phyloP scores from a whole-genome alignment of 2,888 invertebrate species.

The Salticus scenicus region DNA sequence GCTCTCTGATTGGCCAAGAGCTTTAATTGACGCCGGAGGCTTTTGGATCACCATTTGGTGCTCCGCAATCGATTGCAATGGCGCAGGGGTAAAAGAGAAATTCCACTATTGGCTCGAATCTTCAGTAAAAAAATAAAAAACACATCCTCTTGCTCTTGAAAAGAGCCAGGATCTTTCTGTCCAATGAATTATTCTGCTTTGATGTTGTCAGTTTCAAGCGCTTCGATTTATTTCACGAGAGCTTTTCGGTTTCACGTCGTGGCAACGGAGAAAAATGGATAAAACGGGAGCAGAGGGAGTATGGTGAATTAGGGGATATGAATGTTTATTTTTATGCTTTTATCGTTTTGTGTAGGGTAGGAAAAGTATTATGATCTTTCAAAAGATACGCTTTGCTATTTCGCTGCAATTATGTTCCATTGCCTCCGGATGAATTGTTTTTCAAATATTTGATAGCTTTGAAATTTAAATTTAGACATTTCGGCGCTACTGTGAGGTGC shows the following conservation, averaged over 20 bases:
- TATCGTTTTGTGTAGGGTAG: too few relatives aligned
- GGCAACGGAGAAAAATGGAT: conserved; percentile 3
- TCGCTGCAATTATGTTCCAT: too few relatives aligned
- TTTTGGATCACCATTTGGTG: conserved; percentile 68
- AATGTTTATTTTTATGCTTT: too few relatives aligned
- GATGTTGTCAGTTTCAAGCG: conserved; percentile 48
- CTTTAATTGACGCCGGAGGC: conserved; percentile 67
- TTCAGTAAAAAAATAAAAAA: conserved; percentile 28
- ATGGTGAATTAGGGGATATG: too few relatives aligned
- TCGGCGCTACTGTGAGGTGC: too few relatives aligned
- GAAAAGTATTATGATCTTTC: too few relatives aligned
- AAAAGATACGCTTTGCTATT: too few relatives aligned
- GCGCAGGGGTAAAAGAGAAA: conserved; percentile 35
- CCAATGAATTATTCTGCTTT: conserved; percentile 58
- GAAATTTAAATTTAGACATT: too few relatives aligned
- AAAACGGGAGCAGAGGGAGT: too few relatives aligned
- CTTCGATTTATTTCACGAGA: conserved; percentile 17
- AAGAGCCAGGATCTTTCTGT: conserved; percentile 27
- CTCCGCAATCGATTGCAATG: conserved; percentile 61
- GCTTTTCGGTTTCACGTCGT: conserved; percentile 22
- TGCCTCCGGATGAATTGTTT: too few relatives aligned
- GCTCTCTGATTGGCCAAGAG: conserved; percentile 64
- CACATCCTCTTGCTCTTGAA: conserved; percentile 17
- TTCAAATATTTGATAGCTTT: too few relatives aligned
- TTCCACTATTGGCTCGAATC: conserved; percentile 54